Conservation (phyloP, 2,797 vertebrate species). For the Gouania willdenowi region DNA sequence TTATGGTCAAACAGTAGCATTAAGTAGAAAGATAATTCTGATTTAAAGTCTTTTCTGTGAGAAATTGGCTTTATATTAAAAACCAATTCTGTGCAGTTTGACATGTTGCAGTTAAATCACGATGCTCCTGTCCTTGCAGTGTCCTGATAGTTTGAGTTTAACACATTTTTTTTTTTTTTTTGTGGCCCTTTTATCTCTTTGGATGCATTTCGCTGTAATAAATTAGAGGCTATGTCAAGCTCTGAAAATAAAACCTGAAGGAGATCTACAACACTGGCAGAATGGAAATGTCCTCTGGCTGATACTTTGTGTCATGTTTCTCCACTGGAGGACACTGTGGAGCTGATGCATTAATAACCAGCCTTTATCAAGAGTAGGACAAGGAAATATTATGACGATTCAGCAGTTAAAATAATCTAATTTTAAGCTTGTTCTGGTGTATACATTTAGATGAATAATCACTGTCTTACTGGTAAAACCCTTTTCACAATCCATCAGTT, state of each 20-base stretch:
- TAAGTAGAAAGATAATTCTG: no score
- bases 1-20: background rate
- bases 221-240: conserved; percentile 1
- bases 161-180: conserved; percentile 26
- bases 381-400: conserved; percentile 11
- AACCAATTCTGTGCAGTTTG: conserved; percentile 4
- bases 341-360: conserved; percentile 13
- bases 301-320: conserved; percentile 21
- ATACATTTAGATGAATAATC: conserved; percentile 8
- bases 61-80: conserved; percentile 12
- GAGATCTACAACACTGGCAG: conserved; percentile 1
- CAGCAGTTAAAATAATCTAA: conserved; percentile 6
- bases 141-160: conserved; percentile 11
- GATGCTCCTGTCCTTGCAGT: background rate
- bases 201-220: conserved; percentile 20
- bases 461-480: conserved; percentile 5
- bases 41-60: no score
- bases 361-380: background rate
- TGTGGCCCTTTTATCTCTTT: conserved; percentile 20
- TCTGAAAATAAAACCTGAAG: conserved; percentile 10
- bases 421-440: conserved; percentile 16
- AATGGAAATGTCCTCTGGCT: conserved; percentile 15
- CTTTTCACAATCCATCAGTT: background rate
- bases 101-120: conserved; percentile 17
- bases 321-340: conserved; percentile 67